A percentile compares a stretch with the other conserved stretches of the same genome.
Conservation (phyloP, 2,797 vertebrate species). For the Hylomyscus alleni region DNA sequence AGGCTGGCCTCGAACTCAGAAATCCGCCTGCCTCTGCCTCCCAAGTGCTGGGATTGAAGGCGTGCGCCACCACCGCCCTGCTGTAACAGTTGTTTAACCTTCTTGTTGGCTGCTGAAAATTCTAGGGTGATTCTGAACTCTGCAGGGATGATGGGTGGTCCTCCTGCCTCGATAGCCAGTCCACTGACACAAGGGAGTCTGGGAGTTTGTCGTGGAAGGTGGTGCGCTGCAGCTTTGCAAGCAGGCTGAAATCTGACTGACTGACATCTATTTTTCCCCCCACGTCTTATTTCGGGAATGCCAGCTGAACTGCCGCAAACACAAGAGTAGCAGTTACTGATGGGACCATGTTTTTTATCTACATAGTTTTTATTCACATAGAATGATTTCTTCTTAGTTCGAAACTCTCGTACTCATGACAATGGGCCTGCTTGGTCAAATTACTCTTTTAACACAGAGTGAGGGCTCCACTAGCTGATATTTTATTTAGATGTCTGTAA, state of each 20-base stretch:
- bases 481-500: slow-evolving; percentile 54
- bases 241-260: background rate
- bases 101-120: slow-evolving; percentile 42
- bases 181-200: background rate
- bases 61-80: too few species aligned
- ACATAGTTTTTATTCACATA: background rate
- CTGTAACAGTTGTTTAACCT: slow-evolving; percentile 39
- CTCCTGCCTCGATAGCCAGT: background rate
- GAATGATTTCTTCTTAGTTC: background rate
- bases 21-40: too few species aligned
- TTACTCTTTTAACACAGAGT: background rate
- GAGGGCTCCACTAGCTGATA: slow-evolving; percentile 17
- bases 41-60: too few species aligned
- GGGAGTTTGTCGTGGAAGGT: slow-evolving; percentile 47
- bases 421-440: slow-evolving; percentile 7
- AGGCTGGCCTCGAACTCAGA: too few species aligned
- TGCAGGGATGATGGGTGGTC: background rate
- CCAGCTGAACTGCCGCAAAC: slow-evolving; percentile 49
- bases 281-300: slow-evolving; percentile 37
- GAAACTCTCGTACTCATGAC: background rate
- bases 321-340: background rate
- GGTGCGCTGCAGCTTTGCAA: background rate
- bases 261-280: background rate
- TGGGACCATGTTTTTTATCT: background rate
- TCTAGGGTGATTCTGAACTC: slow-evolving; percentile 43